phyloP scores from a whole-genome alignment of 2,888 invertebrate genomes.

The Drosophila neotestacea region DNA sequence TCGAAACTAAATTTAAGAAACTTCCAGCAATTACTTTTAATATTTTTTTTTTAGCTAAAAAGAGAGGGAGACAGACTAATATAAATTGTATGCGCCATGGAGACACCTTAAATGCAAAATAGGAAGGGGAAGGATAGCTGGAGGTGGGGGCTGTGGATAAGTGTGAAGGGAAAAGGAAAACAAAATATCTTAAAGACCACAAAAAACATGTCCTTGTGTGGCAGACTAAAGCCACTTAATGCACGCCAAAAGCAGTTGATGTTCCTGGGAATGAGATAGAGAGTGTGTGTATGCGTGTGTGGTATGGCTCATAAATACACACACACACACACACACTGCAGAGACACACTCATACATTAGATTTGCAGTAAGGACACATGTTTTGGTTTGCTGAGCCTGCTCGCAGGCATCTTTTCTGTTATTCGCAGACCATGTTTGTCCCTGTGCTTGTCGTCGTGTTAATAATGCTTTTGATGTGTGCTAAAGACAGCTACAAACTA shows the following conservation, averaged over 20 bases:
- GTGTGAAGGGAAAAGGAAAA: slow-evolving; percentile 8
- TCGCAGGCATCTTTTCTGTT: slow-evolving; percentile 73
- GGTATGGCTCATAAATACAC: slow-evolving; percentile 60
- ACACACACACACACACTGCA: slow-evolving; percentile 33
- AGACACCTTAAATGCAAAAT: slow-evolving; percentile 60
- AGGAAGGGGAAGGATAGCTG: not conserved
- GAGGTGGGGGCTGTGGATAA: not conserved
- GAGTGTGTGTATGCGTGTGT: slow-evolving; percentile 30
- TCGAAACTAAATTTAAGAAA: slow-evolving; percentile 39
- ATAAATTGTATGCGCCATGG: slow-evolving; percentile 61
- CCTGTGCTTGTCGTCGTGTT: slow-evolving; percentile 68
- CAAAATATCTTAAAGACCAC: slow-evolving; percentile 75
- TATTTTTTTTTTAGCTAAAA: slow-evolving; percentile 33
- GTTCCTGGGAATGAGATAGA: slow-evolving; percentile 34
- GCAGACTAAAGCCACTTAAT: slow-evolving; percentile 82
- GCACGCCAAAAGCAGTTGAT: slow-evolving; percentile 77
- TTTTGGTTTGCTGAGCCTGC: slow-evolving; percentile 73
- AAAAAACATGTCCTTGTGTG: slow-evolving; percentile 78
- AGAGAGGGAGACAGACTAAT: slow-evolving; percentile 49
- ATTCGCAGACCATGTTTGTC: slow-evolving; percentile 54
- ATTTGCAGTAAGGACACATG: slow-evolving; percentile 70
- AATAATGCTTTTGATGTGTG: slow-evolving; percentile 81
- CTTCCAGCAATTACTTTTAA: slow-evolving; percentile 40
- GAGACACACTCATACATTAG: slow-evolving; percentile 16
- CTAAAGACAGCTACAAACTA: slow-evolving; percentile 77